phyloP scores from a whole-genome alignment of 2,888 invertebrate genomes.

The Theretra japonica region DNA sequence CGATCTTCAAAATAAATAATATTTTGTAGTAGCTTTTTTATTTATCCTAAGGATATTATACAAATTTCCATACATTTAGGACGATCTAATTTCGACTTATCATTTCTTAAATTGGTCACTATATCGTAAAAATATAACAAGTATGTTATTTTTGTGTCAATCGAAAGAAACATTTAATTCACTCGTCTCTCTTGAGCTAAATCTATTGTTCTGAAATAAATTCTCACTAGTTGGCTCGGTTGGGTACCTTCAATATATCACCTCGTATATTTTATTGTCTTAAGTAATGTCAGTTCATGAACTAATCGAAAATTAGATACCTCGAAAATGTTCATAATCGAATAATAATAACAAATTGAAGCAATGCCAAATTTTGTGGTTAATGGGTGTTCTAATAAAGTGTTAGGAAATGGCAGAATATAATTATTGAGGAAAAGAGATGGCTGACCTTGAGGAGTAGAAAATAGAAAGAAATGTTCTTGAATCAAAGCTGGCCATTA shows the following conservation, averaged over 20 bases:
- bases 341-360: not conserved
- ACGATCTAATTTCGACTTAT: too few species aligned
- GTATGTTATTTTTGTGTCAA: not conserved
- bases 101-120: too few species aligned
- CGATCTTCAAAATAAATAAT: too few species aligned
- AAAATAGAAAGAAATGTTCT: slow-evolving; percentile 4
- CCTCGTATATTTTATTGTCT: not conserved
- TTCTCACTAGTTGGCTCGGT: not conserved
- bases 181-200: not conserved
- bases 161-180: not conserved
- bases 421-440: not conserved
- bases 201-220: not conserved
- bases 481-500: not conserved
- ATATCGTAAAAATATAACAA: too few species aligned
- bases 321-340: not conserved
- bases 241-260: not conserved
- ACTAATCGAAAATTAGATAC: not conserved
- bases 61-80: not conserved
- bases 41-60: not conserved
- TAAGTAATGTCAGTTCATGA: not conserved
- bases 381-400: too few species aligned
- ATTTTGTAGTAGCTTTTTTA: too few species aligned
- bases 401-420: not conserved
- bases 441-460: not conserved
- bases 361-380: not conserved